phyloP scores from a whole-genome alignment of 1,140 invertebrate species.

The Sweltsa coloradensis region DNA sequence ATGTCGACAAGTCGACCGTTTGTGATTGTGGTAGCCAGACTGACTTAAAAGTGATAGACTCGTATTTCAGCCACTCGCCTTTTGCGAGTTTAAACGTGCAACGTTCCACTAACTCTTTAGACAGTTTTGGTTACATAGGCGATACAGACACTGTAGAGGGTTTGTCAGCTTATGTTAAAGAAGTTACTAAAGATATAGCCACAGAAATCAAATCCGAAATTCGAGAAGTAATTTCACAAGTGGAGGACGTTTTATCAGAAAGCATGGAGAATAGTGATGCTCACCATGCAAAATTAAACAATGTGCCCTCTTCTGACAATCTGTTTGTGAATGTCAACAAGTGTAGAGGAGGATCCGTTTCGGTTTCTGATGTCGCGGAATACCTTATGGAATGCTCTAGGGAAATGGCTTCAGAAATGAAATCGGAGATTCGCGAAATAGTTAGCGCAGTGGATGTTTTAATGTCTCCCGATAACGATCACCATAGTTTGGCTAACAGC shows the following conservation, averaged over 20 bases:
- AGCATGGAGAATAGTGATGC: conserved; percentile 27
- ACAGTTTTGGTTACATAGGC: no score
- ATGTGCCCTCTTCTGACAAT: no score
- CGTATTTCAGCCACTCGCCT: no score
- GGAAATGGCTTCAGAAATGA: conserved; percentile 66
- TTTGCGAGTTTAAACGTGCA: no score
- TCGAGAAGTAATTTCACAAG: conserved; percentile 60
- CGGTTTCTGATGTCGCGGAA: conserved; percentile 55
- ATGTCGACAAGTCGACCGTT: no score
- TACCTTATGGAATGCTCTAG: conserved; percentile 62
- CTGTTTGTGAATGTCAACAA: conserved; percentile 3
- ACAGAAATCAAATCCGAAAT: conserved; percentile 73
- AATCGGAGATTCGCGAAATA: conserved; percentile 57
- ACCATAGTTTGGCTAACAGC: conserved; percentile 18
- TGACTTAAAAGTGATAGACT: no score
- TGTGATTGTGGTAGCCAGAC: no score
- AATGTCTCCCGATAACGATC: conserved; percentile 38
- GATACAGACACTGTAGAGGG: conserved; percentile 43
- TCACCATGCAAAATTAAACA: no score
- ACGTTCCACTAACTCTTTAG: no score
- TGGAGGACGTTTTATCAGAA: conserved; percentile 60
- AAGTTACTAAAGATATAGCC: conserved; percentile 60
- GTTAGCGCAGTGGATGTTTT: conserved; percentile 59
- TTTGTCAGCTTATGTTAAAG: conserved; percentile 57
- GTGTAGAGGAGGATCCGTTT: conserved; percentile 42